Evolutionary conservation across 2,113 vertebrate genomes (phyloP).

Genomic region (Laticauda laticaudata): DNA sequence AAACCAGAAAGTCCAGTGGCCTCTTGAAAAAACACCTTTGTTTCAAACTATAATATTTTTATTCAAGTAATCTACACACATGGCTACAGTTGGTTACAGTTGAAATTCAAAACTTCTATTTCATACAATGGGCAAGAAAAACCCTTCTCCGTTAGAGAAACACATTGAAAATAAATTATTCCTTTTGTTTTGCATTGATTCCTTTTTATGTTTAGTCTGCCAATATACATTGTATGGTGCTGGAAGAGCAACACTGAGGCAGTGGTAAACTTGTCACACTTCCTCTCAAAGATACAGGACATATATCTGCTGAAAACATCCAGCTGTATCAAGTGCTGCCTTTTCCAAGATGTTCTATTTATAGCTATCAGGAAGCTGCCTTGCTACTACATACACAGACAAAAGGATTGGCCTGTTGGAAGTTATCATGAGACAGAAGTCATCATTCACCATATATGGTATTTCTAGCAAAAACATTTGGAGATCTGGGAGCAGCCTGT

Average conservation of each 20-base stretch:
- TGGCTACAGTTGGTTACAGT: neutral
- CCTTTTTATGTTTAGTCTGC: constrained; percentile 36
- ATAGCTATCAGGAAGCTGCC: neutral
- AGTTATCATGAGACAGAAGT: constrained; percentile 6
- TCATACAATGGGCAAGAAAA: constrained; percentile 13
- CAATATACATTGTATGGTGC: rapidly evolving
- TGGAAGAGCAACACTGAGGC: rapidly evolving
- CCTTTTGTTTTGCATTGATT: neutral
- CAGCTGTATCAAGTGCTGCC: neutral
- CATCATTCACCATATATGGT: constrained; percentile 33
- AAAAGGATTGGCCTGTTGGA: neutral
- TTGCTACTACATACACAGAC: neutral
- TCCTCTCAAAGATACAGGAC: neutral
- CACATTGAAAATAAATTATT: neutral
- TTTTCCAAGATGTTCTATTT: constrained; percentile 6
- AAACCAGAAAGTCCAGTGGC: too few relatives aligned
- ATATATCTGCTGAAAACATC: rapidly evolving
- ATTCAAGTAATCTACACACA: neutral
- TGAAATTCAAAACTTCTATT: constrained; percentile 22
- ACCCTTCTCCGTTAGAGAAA: constrained; percentile 1
- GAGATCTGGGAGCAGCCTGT: constrained; percentile 23
- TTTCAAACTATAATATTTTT: neutral
- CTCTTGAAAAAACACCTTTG: too few relatives aligned
- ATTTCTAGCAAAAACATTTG: constrained; percentile 23
- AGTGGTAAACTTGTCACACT: rapidly evolving